A percentile compares a stretch with the other conserved stretches of the same genome.
Evolutionary conservation across 2,113 vertebrate species (phyloP).

Genomic region (Cyanistes caeruleus): DNA sequence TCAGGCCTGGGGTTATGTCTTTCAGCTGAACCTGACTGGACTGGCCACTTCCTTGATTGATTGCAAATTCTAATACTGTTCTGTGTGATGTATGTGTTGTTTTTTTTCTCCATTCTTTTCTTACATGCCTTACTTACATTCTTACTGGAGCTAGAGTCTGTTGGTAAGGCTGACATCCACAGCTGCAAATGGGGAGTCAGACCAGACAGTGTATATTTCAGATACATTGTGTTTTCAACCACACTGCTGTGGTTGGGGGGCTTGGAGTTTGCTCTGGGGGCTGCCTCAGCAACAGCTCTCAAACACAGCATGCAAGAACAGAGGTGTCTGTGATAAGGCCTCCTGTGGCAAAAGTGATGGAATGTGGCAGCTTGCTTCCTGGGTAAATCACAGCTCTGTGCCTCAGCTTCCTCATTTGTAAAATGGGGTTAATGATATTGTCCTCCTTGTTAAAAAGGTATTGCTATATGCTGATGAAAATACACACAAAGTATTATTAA

Average conservation of each 20-base stretch:
- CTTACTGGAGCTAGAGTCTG: not conserved
- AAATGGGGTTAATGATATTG: constrained; percentile 47
- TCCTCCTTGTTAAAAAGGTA: constrained; percentile 41
- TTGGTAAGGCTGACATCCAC: not conserved
- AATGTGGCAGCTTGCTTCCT: not conserved
- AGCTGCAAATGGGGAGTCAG: not conserved
- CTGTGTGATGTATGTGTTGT: not conserved
- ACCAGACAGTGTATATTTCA: not conserved
- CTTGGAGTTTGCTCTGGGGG: not conserved
- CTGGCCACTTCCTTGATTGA: not conserved
- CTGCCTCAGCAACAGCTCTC: fast-evolving
- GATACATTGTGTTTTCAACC: not conserved
- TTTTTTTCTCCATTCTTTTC: not conserved
- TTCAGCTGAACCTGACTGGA: not conserved
- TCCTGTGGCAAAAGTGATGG: not conserved
- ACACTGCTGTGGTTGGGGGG: not conserved
- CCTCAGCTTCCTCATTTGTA: constrained; percentile 26
- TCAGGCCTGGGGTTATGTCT: not conserved
- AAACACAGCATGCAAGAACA: not conserved
- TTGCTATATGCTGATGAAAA: constrained; percentile 1
- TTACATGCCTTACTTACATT: not conserved
- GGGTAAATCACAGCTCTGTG: constrained; percentile 50
- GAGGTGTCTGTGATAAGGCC: not conserved
- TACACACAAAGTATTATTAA: not conserved
- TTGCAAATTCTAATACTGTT: not conserved